Evolutionary conservation across 2,888 invertebrate species (phyloP).

Genomic region (Atrina japonica): DNA sequence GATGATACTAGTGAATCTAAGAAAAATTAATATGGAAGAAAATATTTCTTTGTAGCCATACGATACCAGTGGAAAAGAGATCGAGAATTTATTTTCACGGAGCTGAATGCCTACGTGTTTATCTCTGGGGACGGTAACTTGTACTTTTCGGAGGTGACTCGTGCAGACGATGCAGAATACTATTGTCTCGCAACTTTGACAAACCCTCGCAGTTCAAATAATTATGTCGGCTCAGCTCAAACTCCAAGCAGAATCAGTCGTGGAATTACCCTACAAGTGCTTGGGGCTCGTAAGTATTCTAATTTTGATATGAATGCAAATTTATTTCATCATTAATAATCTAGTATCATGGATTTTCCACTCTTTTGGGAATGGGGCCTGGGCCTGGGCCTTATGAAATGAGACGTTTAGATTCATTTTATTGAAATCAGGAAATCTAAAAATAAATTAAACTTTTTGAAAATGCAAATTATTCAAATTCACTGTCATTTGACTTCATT

Average conservation of each 20-base stretch:
- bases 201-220: conserved; percentile 54
- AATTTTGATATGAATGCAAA: no score
- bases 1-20: no score
- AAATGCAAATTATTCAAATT: no score
- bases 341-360: no score
- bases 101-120: conserved; percentile 89
- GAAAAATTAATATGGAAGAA: no score
- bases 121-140: conserved; percentile 97
- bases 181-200: conserved; percentile 64
- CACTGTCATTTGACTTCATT: no score
- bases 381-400: no score
- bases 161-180: conserved; percentile 83
- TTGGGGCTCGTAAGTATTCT: conserved; percentile 60
- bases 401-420: no score
- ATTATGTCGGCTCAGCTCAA: conserved; percentile 63
- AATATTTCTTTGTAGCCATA: conserved; percentile 59
- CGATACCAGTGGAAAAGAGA: conserved; percentile 84
- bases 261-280: conserved; percentile 58
- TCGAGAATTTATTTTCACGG: conserved; percentile 90
- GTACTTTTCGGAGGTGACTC: conserved; percentile 96
- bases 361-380: no score
- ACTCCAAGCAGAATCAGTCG: conserved; percentile 64
- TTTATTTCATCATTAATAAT: no score
- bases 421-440: no score
- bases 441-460: no score